Conservation (phyloP, 2,797 vertebrate genomes). For the Myripristis murdjan region DNA sequence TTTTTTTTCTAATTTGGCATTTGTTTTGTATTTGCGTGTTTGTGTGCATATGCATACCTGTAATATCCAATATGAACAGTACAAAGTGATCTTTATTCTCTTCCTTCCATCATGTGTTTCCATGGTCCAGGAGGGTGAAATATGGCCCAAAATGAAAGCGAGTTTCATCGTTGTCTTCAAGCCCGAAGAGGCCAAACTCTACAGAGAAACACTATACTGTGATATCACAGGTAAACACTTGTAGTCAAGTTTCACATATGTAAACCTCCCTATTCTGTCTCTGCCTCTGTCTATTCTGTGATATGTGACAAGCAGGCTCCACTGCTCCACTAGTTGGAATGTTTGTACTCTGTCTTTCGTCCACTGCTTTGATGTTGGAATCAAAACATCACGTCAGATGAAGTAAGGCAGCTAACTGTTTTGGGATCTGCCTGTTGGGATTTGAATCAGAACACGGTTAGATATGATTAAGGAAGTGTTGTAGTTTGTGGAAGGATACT, state of each 20-base stretch:
- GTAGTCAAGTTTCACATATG: neutral
- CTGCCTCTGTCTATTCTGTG: neutral
- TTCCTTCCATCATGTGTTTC: slow-evolving; percentile 12
- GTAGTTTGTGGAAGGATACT: neutral
- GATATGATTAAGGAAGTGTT: neutral
- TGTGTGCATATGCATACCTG: neutral
- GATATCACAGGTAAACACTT: slow-evolving; percentile 90
- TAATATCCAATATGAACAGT: neutral
- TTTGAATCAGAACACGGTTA: neutral
- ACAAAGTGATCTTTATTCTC: too few relatives aligned
- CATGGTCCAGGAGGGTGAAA: slow-evolving; percentile 86
- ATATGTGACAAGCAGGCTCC: neutral
- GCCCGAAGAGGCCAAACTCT: slow-evolving; percentile 85
- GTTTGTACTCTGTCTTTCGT: neutral
- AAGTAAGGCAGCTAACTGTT: neutral
- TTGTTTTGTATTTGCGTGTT: neutral
- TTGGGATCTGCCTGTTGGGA: neutral
- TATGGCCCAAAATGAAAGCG: slow-evolving; percentile 87
- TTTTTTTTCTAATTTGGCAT: too few relatives aligned
- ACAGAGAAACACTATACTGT: slow-evolving; percentile 88
- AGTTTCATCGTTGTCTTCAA: slow-evolving; percentile 88
- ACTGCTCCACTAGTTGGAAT: neutral
- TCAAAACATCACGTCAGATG: neutral
- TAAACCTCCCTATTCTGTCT: neutral
- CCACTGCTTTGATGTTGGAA: neutral